phyloP scores from a whole-genome alignment of 1,140 invertebrate species.

The Rhizoglyphus robini region DNA sequence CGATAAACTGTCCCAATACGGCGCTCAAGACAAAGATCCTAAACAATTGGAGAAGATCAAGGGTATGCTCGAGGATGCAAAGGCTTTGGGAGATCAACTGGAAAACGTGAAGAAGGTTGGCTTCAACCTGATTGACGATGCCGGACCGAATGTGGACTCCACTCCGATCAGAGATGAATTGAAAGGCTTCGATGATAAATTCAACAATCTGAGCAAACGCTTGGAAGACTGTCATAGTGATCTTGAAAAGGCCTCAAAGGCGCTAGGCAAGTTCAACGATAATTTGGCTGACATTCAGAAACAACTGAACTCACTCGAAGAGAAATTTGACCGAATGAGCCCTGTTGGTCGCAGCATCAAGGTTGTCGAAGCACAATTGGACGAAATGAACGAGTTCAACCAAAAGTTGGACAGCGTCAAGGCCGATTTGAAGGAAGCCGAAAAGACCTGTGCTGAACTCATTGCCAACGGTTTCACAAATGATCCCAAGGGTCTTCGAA shows the following conservation, averaged over 20 bases:
- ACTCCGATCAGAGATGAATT: constrained; percentile 60
- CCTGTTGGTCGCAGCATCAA: constrained; percentile 72
- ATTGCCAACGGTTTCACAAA: constrained; percentile 26
- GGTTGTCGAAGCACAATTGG: constrained; percentile 63
- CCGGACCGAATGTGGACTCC: constrained; percentile 48
- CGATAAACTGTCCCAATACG: constrained; percentile 58
- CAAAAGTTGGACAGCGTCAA: constrained; percentile 14
- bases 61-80: constrained; percentile 41
- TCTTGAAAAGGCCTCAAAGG: background rate
- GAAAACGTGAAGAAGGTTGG: constrained; percentile 53
- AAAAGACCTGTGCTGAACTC: constrained; percentile 24
- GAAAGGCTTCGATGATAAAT: constrained; percentile 49
- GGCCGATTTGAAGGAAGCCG: constrained; percentile 25
- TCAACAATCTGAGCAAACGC: background rate
- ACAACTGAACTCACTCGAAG: constrained; percentile 41
- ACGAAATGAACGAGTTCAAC: constrained; percentile 47
- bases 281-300: background rate
- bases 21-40: background rate
- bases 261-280: background rate
- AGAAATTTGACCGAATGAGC: constrained; percentile 43
- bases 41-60: constrained; percentile 6
- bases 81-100: constrained; percentile 57
- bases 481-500: constrained; percentile 27
- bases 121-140: constrained; percentile 55
- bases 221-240: background rate